phyloP scores from a whole-genome alignment of 1,140 invertebrate genomes.

The Brachystomella parvula region DNA sequence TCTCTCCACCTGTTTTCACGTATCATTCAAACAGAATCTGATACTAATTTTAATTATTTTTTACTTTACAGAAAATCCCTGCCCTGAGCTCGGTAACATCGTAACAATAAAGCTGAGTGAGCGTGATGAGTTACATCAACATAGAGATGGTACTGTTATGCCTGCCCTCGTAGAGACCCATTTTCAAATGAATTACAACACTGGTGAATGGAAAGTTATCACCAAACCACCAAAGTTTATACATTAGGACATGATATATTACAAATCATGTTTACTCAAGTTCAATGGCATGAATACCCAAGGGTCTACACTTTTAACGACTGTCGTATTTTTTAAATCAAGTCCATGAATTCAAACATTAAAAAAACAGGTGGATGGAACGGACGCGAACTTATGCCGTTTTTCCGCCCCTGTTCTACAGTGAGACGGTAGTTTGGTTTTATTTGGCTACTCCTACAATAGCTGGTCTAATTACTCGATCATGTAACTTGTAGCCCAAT shows the following conservation, averaged over 20 bases:
- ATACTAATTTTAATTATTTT: not conserved
- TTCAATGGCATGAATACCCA: not conserved
- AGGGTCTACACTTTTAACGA: too few relatives aligned
- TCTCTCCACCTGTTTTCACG: not conserved
- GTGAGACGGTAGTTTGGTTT: too few relatives aligned
- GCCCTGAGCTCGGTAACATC: slow-evolving; percentile 84
- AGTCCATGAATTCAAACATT: too few relatives aligned
- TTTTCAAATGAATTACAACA: slow-evolving; percentile 95
- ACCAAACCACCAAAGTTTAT: slow-evolving; percentile 54
- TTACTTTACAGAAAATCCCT: slow-evolving; percentile 71
- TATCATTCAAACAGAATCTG: not conserved
- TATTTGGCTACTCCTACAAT: slow-evolving; percentile 84
- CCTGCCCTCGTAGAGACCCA: slow-evolving; percentile 80
- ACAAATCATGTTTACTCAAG: too few relatives aligned
- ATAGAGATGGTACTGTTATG: slow-evolving; percentile 62
- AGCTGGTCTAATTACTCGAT: slow-evolving; percentile 88
- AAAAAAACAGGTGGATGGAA: too few relatives aligned
- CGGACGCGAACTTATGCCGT: too few relatives aligned
- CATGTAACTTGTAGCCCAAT: slow-evolving; percentile 89
- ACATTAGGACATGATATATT: too few relatives aligned
- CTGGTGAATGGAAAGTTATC: slow-evolving; percentile 85
- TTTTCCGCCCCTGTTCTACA: too few relatives aligned
- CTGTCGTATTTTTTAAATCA: too few relatives aligned
- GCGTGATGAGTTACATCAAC: slow-evolving; percentile 68
- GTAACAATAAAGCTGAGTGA: slow-evolving; percentile 87